A percentile compares a stretch with the other conserved stretches of the same genome.
Evolutionary conservation across 2,113 vertebrate species (phyloP).

Genomic region (Lophius piscatorius): DNA sequence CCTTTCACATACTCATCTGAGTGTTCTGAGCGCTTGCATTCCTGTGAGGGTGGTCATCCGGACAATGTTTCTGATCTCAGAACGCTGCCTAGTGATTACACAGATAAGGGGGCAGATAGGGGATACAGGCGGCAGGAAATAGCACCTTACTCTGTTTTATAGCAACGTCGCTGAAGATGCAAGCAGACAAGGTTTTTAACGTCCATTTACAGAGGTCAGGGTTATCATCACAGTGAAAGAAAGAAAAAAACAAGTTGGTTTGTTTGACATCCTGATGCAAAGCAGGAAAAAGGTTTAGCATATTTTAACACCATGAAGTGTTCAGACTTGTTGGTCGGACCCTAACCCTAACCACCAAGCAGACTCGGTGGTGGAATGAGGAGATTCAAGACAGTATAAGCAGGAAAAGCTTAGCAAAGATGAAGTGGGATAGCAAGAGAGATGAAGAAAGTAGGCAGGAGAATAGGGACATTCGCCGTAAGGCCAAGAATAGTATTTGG

Average conservation of each 20-base stretch:
- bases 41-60: constrained; percentile 50
- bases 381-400: too few relatives aligned
- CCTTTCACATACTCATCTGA: constrained; percentile 23
- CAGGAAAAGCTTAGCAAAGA: too few relatives aligned
- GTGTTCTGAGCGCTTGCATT: constrained; percentile 20
- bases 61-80: constrained; percentile 58
- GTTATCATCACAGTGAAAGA: constrained; percentile 33
- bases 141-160: constrained; percentile 33
- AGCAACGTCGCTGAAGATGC: constrained; percentile 51
- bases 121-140: constrained; percentile 46
- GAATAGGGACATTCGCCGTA: too few relatives aligned
- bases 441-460: too few relatives aligned
- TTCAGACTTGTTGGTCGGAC: neutral
- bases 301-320: neutral
- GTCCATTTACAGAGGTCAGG: constrained; percentile 53
- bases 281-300: constrained; percentile 3
- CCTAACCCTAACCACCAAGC: too few relatives aligned
- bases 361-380: too few relatives aligned
- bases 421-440: too few relatives aligned
- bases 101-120: constrained; percentile 57
- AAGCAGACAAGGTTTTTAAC: constrained; percentile 66
- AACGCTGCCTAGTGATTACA: constrained; percentile 49
- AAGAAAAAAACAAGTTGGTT: constrained; percentile 18
- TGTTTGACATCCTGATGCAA: constrained; percentile 28
- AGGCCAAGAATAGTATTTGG: too few relatives aligned